A percentile compares a stretch with the other conserved stretches of the same genome.
These are phyloP conservation scores for Macquaria australasica DNA, from an alignment of 2,113 vertebrate species.

Conservation along the genomic window DNA sequence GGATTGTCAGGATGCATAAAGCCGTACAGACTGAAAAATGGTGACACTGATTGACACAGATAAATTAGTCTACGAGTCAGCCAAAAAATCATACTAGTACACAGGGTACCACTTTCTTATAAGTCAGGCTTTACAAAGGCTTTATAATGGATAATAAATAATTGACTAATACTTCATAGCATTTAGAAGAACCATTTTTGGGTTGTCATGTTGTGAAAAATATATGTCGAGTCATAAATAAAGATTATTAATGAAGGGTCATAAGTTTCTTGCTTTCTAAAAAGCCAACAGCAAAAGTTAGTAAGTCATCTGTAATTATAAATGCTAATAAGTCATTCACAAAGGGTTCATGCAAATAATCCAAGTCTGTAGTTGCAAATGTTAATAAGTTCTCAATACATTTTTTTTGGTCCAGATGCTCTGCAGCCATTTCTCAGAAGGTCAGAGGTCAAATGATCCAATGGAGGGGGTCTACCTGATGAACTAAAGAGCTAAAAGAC, in stretches of 20 bases:
- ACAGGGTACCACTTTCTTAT: neutral
- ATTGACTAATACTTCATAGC: too few relatives aligned
- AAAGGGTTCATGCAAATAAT: neutral
- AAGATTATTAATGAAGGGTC: neutral
- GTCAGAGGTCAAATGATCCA: slow-evolving; percentile 3
- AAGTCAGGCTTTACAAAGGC: neutral
- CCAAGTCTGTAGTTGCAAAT: neutral
- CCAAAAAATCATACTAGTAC: too few relatives aligned
- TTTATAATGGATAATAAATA: neutral
- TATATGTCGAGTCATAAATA: neutral
- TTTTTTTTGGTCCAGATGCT: neutral
- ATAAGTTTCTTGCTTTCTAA: neutral
- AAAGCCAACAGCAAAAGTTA: neutral
- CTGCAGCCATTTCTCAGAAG: neutral
- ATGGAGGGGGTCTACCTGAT: neutral
- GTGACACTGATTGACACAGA: neutral
- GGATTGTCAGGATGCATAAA: neutral
- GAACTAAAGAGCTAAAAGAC: neutral
- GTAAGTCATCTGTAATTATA: neutral
- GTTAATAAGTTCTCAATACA: neutral
- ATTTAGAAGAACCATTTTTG: neutral
- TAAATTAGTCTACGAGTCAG: neutral
- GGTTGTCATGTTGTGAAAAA: neutral
- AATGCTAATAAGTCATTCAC: neutral
- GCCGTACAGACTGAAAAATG: neutral